These are phyloP conservation scores for Benitochromis conjunctus DNA, from an alignment of 2,113 vertebrate species.

Conservation along the genomic window DNA sequence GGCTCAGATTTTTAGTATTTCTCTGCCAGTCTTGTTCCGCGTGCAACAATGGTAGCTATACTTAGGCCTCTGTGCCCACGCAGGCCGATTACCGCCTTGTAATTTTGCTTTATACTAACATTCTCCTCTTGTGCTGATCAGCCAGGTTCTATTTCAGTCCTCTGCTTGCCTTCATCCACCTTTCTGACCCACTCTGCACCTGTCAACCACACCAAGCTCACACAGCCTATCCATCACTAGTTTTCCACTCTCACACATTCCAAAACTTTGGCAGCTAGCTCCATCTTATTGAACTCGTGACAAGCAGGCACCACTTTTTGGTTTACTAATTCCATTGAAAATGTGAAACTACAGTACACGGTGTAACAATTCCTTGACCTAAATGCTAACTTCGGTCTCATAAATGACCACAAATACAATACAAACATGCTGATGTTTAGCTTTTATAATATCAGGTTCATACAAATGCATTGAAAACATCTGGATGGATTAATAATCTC, in stretches of 20 bases:
- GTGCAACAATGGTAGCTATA: not conserved
- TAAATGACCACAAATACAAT: not conserved
- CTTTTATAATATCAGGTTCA: not conserved
- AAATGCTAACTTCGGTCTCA: accelerated
- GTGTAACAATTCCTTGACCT: not conserved
- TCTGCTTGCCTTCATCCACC: not conserved
- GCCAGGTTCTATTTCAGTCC: not conserved
- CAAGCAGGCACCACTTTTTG: not conserved
- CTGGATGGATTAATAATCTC: not conserved
- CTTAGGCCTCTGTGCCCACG: not conserved
- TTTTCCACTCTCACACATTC: not conserved
- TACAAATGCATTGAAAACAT: not conserved
- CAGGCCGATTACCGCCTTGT: not conserved
- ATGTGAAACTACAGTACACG: not conserved
- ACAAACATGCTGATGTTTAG: not conserved
- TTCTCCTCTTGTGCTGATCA: not conserved
- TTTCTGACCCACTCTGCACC: not conserved
- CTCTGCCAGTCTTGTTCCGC: not conserved
- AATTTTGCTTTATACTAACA: not conserved
- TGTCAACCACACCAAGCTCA: not conserved
- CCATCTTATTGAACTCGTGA: not conserved
- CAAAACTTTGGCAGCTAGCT: not conserved
- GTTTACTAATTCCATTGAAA: not conserved
- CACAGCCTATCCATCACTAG: not conserved
- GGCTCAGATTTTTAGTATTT: not conserved